Conservation (phyloP, 2,113 vertebrate genomes). For the Pteruthius melanotis region DNA sequence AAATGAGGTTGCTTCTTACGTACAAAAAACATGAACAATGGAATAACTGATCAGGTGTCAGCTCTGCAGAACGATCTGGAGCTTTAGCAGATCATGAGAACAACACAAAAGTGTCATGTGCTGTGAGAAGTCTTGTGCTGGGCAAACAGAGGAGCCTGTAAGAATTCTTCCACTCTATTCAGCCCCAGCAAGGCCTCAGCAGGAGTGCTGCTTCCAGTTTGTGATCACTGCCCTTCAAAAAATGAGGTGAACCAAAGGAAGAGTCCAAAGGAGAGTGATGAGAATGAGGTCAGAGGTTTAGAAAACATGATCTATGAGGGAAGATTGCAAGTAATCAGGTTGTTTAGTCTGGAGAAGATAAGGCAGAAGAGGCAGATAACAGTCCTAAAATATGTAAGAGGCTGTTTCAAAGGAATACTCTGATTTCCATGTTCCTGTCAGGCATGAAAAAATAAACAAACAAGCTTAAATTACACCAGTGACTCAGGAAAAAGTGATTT, state of each 20-base stretch:
- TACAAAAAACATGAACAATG: not conserved
- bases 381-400: not conserved
- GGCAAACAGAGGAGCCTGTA: not conserved
- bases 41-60: not conserved
- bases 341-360: constrained; percentile 40
- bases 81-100: not conserved
- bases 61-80: not conserved
- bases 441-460: not conserved
- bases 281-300: not conserved
- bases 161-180: not conserved
- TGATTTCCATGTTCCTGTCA: not conserved
- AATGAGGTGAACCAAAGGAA: not conserved
- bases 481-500: not conserved
- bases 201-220: not conserved
- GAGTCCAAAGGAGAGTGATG: not conserved
- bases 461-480: not conserved
- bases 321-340: not conserved
- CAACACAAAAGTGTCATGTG: not conserved
- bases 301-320: not conserved
- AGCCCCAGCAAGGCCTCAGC: not conserved
- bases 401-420: not conserved
- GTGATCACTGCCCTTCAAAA: not conserved
- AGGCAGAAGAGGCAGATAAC: not conserved
- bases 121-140: not conserved
- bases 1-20: not conserved